Base-by-base conservation (phyloP, 2,797 vertebrate genomes). In the Ctenopoma kingsleyae region DNA sequence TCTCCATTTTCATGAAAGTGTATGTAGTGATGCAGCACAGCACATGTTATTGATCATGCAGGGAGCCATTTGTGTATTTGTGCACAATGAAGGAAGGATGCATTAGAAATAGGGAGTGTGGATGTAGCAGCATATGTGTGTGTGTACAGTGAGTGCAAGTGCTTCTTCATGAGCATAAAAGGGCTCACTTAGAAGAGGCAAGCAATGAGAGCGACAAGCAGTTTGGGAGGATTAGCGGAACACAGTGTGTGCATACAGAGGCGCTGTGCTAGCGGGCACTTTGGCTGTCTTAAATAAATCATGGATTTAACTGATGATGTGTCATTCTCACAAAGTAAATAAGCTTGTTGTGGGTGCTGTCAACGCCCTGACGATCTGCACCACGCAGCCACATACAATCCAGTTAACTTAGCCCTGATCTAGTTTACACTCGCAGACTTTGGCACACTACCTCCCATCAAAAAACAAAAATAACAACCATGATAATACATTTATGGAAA, bases 201-300 rank as follows among this genome's bases (percentile, higher is more conserved):
- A 82, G 85, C 75, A 25, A 54, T 67, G 80, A 69, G 67, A 84
- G 46, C 36, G 63, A 83, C 76, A 71, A 81, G 81, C 86, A 70
- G 78, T 85, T 78, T 63, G 71, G 77, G 74, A 49, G 81, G 90
- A 90, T 90, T 83, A 85, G 82, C 72, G 55, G 60, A 85, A 79
- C 69, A 52, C 83, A 73, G 78, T 77, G 85, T 89, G 81, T 80
- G 81, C 75, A 71, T 75, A 85, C 67, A 82, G 71, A 81, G 81
- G 71, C 64, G 84, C 79, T 79, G 78, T 78, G 88, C 90, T 91
- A 75, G 71, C 60, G 87, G 91, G 86, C 92, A 92, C 91, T 93
- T 91, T 87, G 90, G 89, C 89, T 88, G 89, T 88, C 86, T 82
- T 87, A 80, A 92, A 91, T 82, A 91, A 93, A 90, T 89, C 74